Evolutionary conservation across 2,888 invertebrate genomes (phyloP).

Genomic region (Scrobipalpa costella): DNA sequence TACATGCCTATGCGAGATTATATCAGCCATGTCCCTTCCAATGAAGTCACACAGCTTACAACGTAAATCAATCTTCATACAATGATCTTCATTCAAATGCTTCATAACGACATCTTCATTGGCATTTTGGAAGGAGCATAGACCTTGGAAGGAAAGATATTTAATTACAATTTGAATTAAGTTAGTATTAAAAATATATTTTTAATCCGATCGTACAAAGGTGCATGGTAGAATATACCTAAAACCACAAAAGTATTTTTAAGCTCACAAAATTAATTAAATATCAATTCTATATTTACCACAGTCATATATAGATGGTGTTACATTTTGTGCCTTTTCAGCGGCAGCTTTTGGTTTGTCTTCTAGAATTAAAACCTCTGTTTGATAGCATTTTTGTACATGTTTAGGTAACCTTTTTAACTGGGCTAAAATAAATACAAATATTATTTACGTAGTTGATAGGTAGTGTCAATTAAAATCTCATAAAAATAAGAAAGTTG

Average conservation of each 20-base stretch:
- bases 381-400: constrained; percentile 16
- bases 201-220: no score
- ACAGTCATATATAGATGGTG: constrained; percentile 28
- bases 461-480: no score
- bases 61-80: constrained; percentile 47
- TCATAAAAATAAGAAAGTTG: no score
- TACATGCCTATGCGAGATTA: constrained; percentile 53
- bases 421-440: constrained; percentile 10
- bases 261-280: neutral
- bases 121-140: constrained; percentile 40
- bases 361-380: neutral
- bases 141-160: constrained; percentile 38
- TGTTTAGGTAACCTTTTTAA: neutral
- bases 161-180: neutral
- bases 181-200: no score
- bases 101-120: constrained; percentile 33
- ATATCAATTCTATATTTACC: constrained; percentile 26
- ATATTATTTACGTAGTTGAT: neutral
- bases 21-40: constrained; percentile 57
- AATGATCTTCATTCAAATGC: constrained; percentile 50
- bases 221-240: no score
- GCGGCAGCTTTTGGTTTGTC: neutral
- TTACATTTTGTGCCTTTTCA: neutral
- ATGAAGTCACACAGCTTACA: constrained; percentile 55
- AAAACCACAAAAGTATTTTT: no score